phyloP scores from a whole-genome alignment of 2,797 vertebrate genomes.

The Kryptolebias ocellatus region DNA sequence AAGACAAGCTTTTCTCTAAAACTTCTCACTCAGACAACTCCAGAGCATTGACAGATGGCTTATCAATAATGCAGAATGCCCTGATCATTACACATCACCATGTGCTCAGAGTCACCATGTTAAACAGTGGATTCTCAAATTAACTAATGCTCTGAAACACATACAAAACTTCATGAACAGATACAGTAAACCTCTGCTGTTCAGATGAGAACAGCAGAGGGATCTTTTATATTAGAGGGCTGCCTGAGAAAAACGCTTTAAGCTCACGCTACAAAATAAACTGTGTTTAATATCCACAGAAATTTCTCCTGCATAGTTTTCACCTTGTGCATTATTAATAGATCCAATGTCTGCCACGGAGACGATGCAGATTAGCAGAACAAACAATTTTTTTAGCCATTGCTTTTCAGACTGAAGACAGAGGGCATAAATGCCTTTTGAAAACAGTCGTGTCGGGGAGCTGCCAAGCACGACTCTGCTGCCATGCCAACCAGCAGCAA shows the following conservation, averaged over 20 bases:
- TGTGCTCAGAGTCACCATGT: conserved; percentile 64
- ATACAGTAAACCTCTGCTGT: background rate
- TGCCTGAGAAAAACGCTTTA: conserved; percentile 1
- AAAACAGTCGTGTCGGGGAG: conserved; percentile 51
- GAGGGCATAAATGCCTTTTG: conserved; percentile 41
- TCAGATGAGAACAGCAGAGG: background rate
- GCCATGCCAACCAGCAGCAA: conserved; percentile 72
- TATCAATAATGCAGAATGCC: conserved; percentile 75
- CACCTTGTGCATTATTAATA: conserved; percentile 44
- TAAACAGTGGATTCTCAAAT: conserved; percentile 57
- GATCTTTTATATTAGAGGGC: background rate
- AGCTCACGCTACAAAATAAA: background rate
- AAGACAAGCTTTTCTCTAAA: background rate
- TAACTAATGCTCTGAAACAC: conserved; percentile 61
- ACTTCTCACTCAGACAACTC: conserved; percentile 40
- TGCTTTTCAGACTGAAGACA: conserved; percentile 29
- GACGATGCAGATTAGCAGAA: conserved; percentile 50
- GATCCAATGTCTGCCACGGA: conserved; percentile 18
- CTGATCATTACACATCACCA: conserved; percentile 69
- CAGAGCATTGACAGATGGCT: conserved; percentile 69
- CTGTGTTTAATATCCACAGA: conserved; percentile 34
- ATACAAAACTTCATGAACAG: conserved; percentile 33
- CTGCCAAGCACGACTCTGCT: conserved; percentile 67
- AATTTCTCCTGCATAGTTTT: conserved; percentile 23
- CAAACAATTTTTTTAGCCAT: conserved; percentile 29